Evolutionary conservation across 2,797 vertebrate species (phyloP).

Genomic region (Anabas testudineus): DNA sequence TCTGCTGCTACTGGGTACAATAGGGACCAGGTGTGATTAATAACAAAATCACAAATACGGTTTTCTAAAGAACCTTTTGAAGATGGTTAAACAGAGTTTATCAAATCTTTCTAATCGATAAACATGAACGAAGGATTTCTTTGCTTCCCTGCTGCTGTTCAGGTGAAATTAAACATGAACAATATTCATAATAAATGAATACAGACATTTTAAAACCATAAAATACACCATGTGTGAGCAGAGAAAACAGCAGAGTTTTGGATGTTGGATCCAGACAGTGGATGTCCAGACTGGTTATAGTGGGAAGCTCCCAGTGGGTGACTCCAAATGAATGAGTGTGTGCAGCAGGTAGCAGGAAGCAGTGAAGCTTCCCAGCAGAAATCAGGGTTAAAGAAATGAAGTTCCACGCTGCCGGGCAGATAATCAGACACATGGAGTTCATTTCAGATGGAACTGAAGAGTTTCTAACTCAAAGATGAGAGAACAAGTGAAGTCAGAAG

Average conservation of each 20-base stretch:
- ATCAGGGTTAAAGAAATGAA: constrained; percentile 66
- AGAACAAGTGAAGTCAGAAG: constrained; percentile 23
- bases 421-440: constrained; percentile 56
- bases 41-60: neutral
- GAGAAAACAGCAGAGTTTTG: neutral
- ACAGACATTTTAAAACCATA: neutral
- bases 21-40: constrained; percentile 24
- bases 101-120: constrained; percentile 7
- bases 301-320: constrained; percentile 18
- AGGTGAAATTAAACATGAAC: neutral
- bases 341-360: constrained; percentile 22
- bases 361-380: constrained; percentile 64
- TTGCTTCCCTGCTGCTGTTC: constrained; percentile 8
- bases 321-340: neutral
- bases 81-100: neutral
- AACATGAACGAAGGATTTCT: constrained; percentile 3
- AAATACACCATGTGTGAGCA: neutral
- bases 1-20: neutral
- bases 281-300: neutral
- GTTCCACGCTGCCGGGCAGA: constrained; percentile 62
- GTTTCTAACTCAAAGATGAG: constrained; percentile 11
- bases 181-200: neutral
- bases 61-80: constrained; percentile 16
- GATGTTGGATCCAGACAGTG: neutral
- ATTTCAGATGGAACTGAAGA: constrained; percentile 44